Evolutionary conservation across 2,113 vertebrate genomes (phyloP).

Genomic region (Opisthocomus hoazin): DNA sequence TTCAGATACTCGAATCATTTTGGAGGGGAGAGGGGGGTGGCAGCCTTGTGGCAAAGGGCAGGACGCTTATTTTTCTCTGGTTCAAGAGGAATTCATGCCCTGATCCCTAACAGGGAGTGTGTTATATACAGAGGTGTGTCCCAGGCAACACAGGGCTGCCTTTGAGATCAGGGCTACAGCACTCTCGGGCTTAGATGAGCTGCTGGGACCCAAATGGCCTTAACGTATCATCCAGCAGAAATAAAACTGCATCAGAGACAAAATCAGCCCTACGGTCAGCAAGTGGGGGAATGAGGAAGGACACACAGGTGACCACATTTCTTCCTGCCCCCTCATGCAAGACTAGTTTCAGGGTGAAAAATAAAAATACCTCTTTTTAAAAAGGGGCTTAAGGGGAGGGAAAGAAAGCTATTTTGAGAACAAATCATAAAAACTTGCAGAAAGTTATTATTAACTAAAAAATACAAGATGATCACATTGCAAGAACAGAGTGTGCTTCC

Average conservation of each 20-base stretch:
- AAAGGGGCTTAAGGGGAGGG: not conserved
- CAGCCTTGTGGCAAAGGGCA: not conserved
- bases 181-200: not conserved
- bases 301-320: not conserved
- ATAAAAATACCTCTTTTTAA: not conserved
- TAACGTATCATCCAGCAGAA: not conserved
- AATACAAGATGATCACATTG: not conserved
- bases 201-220: not conserved
- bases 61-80: not conserved
- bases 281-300: not conserved
- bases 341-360: not conserved
- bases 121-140: not conserved
- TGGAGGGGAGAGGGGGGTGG: not conserved
- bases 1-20: accelerated
- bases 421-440: not conserved
- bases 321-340: not conserved
- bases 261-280: not conserved
- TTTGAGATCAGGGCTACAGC: not conserved
- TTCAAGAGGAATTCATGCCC: not conserved
- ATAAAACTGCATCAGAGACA: not conserved
- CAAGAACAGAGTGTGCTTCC: not conserved
- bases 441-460: not conserved
- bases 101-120: not conserved
- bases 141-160: not conserved
- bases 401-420: not conserved